phyloP scores from a whole-genome alignment of 2,113 vertebrate species.

The Rhinolophus sinicus region DNA sequence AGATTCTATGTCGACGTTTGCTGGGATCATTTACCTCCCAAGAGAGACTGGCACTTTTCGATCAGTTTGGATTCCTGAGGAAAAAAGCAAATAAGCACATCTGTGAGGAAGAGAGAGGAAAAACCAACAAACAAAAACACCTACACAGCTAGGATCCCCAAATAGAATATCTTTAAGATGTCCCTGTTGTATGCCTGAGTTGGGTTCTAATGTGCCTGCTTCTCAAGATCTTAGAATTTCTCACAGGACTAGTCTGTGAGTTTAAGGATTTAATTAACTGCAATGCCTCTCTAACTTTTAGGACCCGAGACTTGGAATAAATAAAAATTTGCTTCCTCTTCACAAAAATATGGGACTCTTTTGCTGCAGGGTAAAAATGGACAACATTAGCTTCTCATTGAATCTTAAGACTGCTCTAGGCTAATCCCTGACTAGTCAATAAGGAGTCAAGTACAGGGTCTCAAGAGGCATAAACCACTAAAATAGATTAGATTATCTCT shows the following conservation, averaged over 20 bases:
- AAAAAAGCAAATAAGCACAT: not conserved
- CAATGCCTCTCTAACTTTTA: not conserved
- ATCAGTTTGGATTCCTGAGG: conserved; percentile 28
- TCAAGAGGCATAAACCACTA: not conserved
- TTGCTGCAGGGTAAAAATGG: not conserved
- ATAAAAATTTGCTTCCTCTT: not conserved
- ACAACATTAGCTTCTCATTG: not conserved
- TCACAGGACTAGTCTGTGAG: not conserved
- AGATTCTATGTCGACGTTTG: not conserved
- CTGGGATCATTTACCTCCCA: not conserved
- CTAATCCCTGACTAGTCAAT: not conserved
- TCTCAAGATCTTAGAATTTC: not conserved
- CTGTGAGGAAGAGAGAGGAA: not conserved
- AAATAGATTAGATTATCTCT: not conserved
- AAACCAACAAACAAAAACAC: not conserved
- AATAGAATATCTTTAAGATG: not conserved
- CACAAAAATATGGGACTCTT: not conserved
- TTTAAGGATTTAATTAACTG: not conserved
- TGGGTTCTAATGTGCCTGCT: not conserved
- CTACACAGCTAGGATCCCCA: not conserved
- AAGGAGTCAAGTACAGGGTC: not conserved
- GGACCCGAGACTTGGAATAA: not conserved
- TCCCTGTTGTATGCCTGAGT: not conserved
- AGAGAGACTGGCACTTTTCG: not conserved
- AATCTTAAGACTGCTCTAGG: not conserved